A percentile compares a stretch with the other conserved stretches of the same genome.
These are phyloP conservation scores for Mungos mungo DNA, from an alignment of 2,113 vertebrate species.

Conservation along the genomic window DNA sequence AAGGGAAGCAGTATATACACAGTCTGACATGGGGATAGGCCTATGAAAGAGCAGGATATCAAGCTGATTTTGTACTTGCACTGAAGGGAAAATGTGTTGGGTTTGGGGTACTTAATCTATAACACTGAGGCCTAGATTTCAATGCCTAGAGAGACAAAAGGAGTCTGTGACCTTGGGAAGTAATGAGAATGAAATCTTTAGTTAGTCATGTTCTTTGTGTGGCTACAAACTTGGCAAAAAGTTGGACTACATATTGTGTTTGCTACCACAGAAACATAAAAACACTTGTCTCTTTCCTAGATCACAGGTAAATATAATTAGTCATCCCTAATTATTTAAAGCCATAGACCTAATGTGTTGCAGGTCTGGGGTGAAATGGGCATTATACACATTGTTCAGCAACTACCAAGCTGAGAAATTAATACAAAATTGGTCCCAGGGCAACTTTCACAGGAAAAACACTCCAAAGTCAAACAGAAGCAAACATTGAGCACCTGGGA, in stretches of 20 bases:
- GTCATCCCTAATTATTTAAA: not conserved
- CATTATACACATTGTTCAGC: not conserved
- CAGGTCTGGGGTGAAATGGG: not conserved
- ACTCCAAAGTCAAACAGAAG: not conserved
- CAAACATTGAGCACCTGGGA: not conserved
- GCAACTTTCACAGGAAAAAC: not conserved
- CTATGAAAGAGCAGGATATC: not conserved
- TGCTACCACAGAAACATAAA: not conserved
- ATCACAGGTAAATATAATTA: not conserved
- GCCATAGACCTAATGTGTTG: not conserved
- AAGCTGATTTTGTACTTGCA: not conserved
- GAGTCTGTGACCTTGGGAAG: not conserved
- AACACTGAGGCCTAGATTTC: not conserved
- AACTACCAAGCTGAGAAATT: not conserved
- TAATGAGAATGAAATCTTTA: not conserved
- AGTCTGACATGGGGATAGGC: not conserved
- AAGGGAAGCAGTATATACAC: not conserved
- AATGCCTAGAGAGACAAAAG: not conserved
- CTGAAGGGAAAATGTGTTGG: not conserved
- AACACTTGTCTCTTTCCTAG: not conserved
- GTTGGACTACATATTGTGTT: not conserved
- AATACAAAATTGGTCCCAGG: not conserved
- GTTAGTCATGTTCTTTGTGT: not conserved
- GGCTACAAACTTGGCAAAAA: not conserved
- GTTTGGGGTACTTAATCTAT: not conserved